Percentiles rank a stretch among this genome's conserved stretches.
Conservation (phyloP, 30 jellyfish, hydroid and myxozoan genomes). For the Turritopsis dohrnii region DNA sequence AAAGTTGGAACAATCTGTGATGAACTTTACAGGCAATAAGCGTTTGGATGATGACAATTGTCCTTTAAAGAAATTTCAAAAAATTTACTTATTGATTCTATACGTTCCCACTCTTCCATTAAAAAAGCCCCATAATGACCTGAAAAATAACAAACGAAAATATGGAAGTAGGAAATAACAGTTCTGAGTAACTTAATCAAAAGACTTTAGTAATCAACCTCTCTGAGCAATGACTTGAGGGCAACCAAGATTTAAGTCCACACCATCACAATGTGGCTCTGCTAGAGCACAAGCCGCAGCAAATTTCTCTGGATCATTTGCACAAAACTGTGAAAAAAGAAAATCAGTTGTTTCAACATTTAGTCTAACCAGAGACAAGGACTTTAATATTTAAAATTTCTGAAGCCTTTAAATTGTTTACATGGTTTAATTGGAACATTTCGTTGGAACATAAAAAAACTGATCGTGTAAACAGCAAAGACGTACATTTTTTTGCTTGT, state of each 20-base stretch:
- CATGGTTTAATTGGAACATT: too few relatives aligned
- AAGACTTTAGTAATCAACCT: constrained; percentile 33
- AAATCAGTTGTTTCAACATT: too few relatives aligned
- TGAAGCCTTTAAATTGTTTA: too few relatives aligned
- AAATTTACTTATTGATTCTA: constrained; percentile 54
- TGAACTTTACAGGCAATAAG: too few relatives aligned
- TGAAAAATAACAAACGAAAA: neutral
- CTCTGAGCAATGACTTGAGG: constrained; percentile 93
- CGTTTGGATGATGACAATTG: too few relatives aligned
- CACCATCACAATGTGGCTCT: constrained; percentile 85
- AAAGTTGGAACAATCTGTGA: too few relatives aligned
- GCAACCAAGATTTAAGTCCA: constrained; percentile 90
- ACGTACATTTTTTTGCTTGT: too few relatives aligned
- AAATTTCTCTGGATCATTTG: constrained; percentile 84
- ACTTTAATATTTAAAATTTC: too few relatives aligned
- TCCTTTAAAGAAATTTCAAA: too few relatives aligned
- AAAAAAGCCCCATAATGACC: constrained; percentile 94
- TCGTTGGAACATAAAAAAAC: too few relatives aligned
- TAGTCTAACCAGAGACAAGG: too few relatives aligned
- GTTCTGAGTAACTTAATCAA: neutral
- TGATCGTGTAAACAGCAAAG: too few relatives aligned
- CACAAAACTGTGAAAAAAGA: constrained; percentile 59
- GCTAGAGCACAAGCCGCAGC: constrained; percentile 64
- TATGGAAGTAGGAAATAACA: neutral
- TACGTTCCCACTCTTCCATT: constrained; percentile 86